Conservation (phyloP, 2,888 invertebrate species). For the Apamea anceps region DNA sequence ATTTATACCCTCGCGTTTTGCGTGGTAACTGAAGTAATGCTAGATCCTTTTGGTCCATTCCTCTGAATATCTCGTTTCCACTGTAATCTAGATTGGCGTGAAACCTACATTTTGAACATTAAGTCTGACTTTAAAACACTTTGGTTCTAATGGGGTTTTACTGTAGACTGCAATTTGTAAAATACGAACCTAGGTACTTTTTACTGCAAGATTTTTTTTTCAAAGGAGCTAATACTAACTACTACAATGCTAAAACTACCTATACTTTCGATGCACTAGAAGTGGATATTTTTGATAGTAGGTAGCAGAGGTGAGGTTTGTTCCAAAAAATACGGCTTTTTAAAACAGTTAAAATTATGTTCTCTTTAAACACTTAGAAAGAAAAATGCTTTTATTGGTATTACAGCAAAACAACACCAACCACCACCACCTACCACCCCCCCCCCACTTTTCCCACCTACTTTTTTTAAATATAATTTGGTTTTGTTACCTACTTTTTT, state of each 20-base stretch:
- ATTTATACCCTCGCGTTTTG: constrained; percentile 28
- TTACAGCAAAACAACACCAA: too few species aligned
- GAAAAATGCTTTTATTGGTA: too few species aligned
- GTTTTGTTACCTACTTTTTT: too few species aligned
- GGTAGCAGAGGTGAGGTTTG: too few species aligned
- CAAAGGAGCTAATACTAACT: background rate
- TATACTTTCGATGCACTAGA: background rate
- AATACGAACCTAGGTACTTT: background rate
- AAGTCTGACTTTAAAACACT: constrained; percentile 45
- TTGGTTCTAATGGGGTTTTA: constrained; percentile 40
- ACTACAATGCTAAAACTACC: background rate
- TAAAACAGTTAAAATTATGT: background rate
- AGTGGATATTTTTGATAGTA: background rate
- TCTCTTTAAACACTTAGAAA: too few species aligned
- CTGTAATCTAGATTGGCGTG: constrained; percentile 53
- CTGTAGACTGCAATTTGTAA: constrained; percentile 21
- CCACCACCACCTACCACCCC: too few species aligned
- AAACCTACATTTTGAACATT: constrained; percentile 47
- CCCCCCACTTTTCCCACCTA: too few species aligned
- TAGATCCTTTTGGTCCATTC: constrained; percentile 32
- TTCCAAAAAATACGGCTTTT: background rate
- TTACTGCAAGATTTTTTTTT: background rate
- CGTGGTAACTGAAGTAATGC: constrained; percentile 17
- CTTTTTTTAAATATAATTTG: too few species aligned
- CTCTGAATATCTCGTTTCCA: constrained; percentile 41